Conservation (phyloP, 92 coral and sea anemone species). For the Epizoanthus ramosus region DNA sequence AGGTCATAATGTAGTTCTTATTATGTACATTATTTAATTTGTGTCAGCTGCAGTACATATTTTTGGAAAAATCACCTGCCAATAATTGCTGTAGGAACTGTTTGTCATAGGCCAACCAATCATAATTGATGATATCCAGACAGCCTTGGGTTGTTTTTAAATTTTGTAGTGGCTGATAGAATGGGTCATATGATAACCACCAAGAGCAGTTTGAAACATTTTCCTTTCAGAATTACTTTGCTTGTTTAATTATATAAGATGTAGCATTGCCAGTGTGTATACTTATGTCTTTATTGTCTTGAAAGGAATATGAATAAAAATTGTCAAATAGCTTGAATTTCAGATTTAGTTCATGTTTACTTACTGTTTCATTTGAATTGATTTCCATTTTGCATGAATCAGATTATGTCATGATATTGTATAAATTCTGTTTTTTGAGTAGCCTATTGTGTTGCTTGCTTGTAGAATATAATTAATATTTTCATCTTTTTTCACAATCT, state of each 20-base stretch:
- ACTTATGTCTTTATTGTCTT: too few relatives aligned
- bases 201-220: background rate
- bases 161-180: background rate
- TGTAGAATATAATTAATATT: background rate
- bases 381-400: background rate
- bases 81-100: conserved; percentile 1
- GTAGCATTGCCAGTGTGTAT: too few relatives aligned
- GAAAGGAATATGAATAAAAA: too few relatives aligned
- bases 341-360: too few relatives aligned
- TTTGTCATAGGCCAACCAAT: conserved; percentile 14
- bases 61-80: background rate
- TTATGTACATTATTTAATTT: background rate
- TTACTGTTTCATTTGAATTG: too few relatives aligned
- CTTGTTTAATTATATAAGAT: background rate
- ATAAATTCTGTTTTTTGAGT: background rate
- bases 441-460: background rate
- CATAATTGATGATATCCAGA: background rate
- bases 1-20: background rate
- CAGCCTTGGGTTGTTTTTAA: conserved; percentile 3
- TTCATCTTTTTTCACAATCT: background rate
- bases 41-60: conserved; percentile 1
- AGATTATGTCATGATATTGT: background rate
- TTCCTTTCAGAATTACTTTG: background rate
- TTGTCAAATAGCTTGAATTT: too few relatives aligned
- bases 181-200: background rate